A percentile compares a stretch with the other conserved stretches of the same genome.
Evolutionary conservation across 2,113 vertebrate species (phyloP).

Genomic region (Tauraco erythrolophus): DNA sequence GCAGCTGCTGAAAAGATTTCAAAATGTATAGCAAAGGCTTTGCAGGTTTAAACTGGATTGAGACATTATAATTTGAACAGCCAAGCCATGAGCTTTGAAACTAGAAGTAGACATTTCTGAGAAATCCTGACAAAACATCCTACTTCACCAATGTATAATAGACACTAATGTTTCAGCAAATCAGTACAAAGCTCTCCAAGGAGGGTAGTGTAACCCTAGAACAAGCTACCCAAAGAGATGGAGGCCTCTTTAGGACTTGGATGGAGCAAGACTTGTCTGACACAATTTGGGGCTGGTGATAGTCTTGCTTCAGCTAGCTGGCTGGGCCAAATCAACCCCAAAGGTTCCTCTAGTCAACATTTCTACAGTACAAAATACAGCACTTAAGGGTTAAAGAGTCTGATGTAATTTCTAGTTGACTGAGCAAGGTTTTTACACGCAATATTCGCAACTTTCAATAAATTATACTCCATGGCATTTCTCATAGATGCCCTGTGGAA

Average conservation of each 20-base stretch:
- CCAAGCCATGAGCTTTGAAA: background rate
- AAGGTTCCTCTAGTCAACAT: background rate
- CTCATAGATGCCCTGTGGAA: background rate
- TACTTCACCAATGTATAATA: background rate
- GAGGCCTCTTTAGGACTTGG: background rate
- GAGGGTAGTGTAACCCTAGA: background rate
- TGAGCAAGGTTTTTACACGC: background rate
- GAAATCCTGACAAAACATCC: background rate
- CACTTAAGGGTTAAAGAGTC: background rate
- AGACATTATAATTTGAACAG: background rate
- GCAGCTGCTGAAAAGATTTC: background rate
- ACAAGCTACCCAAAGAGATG: background rate
- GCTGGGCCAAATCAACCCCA: background rate
- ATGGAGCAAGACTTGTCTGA: background rate
- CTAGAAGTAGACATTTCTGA: background rate
- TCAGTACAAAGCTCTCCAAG: background rate
- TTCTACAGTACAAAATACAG: background rate
- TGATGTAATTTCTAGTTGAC: background rate
- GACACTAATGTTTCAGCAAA: background rate
- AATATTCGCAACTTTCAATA: background rate
- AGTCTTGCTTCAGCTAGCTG: background rate
- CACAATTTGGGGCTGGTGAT: accelerated
- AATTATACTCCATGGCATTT: background rate
- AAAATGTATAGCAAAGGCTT: background rate
- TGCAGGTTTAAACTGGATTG: background rate